These are phyloP conservation scores for Peribatodes rhomboidaria DNA, from an alignment of 2,888 invertebrate species.

Conservation along the genomic window DNA sequence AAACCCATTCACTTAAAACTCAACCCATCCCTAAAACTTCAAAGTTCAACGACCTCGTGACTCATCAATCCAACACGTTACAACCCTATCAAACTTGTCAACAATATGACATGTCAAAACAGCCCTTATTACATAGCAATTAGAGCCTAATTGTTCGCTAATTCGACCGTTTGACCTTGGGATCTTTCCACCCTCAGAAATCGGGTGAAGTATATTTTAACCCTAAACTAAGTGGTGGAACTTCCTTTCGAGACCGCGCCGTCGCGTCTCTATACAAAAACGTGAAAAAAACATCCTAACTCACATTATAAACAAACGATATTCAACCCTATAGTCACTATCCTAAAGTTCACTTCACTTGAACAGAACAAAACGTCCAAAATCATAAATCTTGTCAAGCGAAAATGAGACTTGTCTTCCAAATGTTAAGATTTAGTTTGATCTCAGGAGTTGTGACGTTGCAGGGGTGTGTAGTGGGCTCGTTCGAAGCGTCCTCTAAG, in stretches of 20 bases:
- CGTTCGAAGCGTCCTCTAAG: slow-evolving; percentile 78
- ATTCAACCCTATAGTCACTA: slow-evolving; percentile 28
- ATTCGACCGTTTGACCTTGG: slow-evolving; percentile 68
- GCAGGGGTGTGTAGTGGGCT: slow-evolving; percentile 77
- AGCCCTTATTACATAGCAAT: slow-evolving; percentile 14
- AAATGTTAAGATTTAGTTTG: not conserved
- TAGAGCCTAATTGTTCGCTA: slow-evolving; percentile 30
- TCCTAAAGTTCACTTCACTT: not conserved
- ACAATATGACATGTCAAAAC: not conserved
- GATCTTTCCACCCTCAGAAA: slow-evolving; percentile 53
- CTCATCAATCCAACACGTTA: not conserved
- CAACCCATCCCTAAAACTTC: not conserved
- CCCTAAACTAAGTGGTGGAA: slow-evolving; percentile 72
- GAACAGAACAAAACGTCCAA: slow-evolving; percentile 45
- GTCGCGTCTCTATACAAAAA: slow-evolving; percentile 65
- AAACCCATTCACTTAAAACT: not conserved
- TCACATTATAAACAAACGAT: not conserved
- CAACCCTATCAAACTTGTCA: not conserved
- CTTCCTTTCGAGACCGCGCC: slow-evolving; percentile 72
- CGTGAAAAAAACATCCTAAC: slow-evolving; percentile 50
- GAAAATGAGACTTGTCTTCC: slow-evolving; percentile 33
- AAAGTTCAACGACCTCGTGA: slow-evolving; percentile 14
- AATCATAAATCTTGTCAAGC: not conserved
- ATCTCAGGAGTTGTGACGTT: slow-evolving; percentile 22
- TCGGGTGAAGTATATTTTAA: slow-evolving; percentile 74